These are phyloP conservation scores for Aptenodytes patagonicus DNA, from an alignment of 2,113 vertebrate species.

Conservation along the genomic window DNA sequence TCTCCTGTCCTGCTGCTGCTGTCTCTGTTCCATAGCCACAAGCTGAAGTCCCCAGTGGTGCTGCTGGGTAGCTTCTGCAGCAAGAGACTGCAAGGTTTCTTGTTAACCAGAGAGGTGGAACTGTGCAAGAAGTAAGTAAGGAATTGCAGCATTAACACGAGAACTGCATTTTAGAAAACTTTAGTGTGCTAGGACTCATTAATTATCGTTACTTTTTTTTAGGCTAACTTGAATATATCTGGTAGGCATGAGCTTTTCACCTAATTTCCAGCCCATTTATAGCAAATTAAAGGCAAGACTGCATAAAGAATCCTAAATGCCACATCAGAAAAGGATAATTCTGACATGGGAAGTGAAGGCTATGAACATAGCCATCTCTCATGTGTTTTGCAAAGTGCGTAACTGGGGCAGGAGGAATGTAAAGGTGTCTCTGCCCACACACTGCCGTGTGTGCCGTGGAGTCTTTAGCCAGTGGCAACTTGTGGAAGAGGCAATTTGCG, in stretches of 20 bases:
- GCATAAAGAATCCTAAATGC: background rate
- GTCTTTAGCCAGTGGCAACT: background rate
- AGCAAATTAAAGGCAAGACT: background rate
- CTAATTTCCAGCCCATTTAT: background rate
- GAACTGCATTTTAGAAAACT: background rate
- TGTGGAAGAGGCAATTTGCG: background rate
- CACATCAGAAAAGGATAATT: background rate
- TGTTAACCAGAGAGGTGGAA: background rate
- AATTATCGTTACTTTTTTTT: background rate
- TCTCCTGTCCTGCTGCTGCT: background rate
- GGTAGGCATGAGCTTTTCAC: background rate
- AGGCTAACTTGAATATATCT: background rate
- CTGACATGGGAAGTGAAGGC: background rate
- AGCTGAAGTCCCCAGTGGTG: background rate
- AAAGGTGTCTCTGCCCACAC: background rate
- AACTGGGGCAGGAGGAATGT: background rate
- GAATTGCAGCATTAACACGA: background rate
- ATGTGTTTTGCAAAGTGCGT: background rate
- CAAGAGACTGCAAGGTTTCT: background rate
- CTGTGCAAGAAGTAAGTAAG: background rate
- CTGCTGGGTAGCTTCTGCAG: background rate
- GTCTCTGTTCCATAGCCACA: background rate
- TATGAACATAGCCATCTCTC: background rate
- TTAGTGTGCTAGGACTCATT: background rate
- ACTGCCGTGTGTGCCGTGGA: background rate